Conservation (phyloP, 2,113 vertebrate species). For the Phasianus colchicus region DNA sequence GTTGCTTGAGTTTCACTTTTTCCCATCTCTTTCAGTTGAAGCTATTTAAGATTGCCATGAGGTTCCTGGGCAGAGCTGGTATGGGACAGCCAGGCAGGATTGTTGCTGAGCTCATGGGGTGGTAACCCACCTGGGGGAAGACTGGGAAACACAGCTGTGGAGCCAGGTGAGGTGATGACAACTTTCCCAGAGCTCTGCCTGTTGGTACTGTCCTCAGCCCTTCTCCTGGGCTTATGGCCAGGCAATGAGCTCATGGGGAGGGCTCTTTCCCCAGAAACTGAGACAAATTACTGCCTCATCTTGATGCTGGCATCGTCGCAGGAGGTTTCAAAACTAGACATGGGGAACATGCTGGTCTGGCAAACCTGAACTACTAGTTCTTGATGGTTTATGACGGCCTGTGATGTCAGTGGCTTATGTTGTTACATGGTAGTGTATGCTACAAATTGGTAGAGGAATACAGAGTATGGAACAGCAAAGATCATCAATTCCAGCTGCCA, state of each 20-base stretch:
- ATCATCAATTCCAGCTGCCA: background rate
- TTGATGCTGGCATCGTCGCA: fast-evolving
- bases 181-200: background rate
- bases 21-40: background rate
- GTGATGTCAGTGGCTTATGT: too few species aligned
- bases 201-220: background rate
- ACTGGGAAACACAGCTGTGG: background rate
- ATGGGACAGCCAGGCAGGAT: background rate
- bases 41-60: background rate
- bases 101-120: background rate
- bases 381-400: background rate
- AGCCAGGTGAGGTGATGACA: background rate
- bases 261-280: background rate
- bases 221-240: background rate
- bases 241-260: background rate
- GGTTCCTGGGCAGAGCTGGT: background rate
- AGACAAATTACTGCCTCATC: background rate
- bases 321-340: background rate
- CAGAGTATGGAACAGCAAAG: background rate
- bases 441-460: background rate
- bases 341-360: background rate
- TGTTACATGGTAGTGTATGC: fast-evolving
- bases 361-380: background rate
- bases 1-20: background rate
- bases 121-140: background rate